Evolutionary conservation across 2,113 vertebrate genomes (phyloP), one percentile per base, ranked within the genome.

Genomic region (Theristicus caerulescens): DNA sequence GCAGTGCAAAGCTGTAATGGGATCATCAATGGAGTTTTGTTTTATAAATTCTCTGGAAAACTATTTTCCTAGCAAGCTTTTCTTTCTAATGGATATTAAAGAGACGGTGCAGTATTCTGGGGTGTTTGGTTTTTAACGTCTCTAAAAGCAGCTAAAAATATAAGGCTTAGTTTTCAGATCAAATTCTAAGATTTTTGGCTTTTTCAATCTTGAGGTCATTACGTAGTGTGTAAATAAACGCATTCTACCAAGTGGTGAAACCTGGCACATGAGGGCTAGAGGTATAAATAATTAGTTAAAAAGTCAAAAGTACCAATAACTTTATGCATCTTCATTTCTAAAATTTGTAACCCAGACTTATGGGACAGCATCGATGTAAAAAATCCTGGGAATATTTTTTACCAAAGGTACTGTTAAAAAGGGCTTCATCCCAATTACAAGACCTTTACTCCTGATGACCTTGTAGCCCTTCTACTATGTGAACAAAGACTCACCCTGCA

Each of bases 351-450:
- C 4, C 9, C 16, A 34, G 27, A 36, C 8, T 65, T 85, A 38
- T 4, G 5, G 38, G 9, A 14, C 15, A 46, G 4, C 9, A 52
- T 16, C 0, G 7, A 32, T 16, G 21, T 72, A 52, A 91, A 92
- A 84, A 49, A 65, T 12, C 62, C 20, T 44, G 31, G 38, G 34
- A 40, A 6, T 15, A 13, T 47, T 47, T 72, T 66, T 82, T 58
- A 16, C 14, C 1, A 0, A 25, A 59, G 5, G 10, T 32, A 13
- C 21, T 93, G 9, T 27, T 82, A 31, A 91, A 91, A 66, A 42
- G 2, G 1, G 1, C 13, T 88, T 80, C 0, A 0, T 91, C 84
- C 13, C 10, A n/a, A 2, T 27, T 47, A 3, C 38, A n/a, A 83
- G 69, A 46, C 11, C 7, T 3, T 73, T 80, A 49, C 2, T 54